These are phyloP conservation scores for Sceloporus undulatus DNA, from an alignment of 2,113 vertebrate genomes.

Conservation along the genomic window DNA sequence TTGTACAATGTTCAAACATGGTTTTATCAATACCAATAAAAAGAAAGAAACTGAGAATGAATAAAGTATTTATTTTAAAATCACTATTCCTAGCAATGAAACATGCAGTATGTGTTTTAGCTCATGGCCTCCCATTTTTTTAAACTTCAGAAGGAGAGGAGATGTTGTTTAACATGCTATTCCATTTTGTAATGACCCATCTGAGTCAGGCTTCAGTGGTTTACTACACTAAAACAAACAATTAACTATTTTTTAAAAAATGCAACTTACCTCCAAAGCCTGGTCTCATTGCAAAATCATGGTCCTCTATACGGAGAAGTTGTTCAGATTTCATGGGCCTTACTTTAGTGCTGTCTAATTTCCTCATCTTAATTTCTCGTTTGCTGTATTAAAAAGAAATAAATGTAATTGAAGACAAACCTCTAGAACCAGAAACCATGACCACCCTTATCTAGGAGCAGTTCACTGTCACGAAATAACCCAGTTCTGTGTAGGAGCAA, in stretches of 20 bases:
- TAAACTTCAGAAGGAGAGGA: not conserved
- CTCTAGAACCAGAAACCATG: too few species aligned
- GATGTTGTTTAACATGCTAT: not conserved
- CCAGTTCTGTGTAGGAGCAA: too few species aligned
- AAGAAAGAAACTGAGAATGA: slow-evolving; percentile 11
- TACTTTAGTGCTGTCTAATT: slow-evolving; percentile 88
- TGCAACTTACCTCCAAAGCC: slow-evolving; percentile 89
- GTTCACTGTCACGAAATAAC: too few species aligned
- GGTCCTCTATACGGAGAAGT: slow-evolving; percentile 89
- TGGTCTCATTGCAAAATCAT: slow-evolving; percentile 92
- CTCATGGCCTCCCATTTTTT: slow-evolving; percentile 16
- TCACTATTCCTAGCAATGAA: not conserved
- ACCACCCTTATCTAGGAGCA: too few species aligned
- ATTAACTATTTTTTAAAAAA: too few species aligned
- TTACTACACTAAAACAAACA: not conserved
- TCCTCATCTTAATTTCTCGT: slow-evolving; percentile 86
- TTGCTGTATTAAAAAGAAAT: slow-evolving; percentile 71
- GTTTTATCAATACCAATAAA: not conserved
- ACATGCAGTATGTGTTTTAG: not conserved
- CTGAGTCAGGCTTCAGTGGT: not conserved
- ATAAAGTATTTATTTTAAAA: not conserved
- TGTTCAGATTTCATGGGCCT: slow-evolving; percentile 86
- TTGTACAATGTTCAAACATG: too few species aligned
- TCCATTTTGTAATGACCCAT: slow-evolving; percentile 12
- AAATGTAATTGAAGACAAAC: not conserved